Evolutionary conservation across 2,797 vertebrate genomes (phyloP), one percentile per base, ranked within the genome.

Genomic region (Bovichtus variegatus): DNA sequence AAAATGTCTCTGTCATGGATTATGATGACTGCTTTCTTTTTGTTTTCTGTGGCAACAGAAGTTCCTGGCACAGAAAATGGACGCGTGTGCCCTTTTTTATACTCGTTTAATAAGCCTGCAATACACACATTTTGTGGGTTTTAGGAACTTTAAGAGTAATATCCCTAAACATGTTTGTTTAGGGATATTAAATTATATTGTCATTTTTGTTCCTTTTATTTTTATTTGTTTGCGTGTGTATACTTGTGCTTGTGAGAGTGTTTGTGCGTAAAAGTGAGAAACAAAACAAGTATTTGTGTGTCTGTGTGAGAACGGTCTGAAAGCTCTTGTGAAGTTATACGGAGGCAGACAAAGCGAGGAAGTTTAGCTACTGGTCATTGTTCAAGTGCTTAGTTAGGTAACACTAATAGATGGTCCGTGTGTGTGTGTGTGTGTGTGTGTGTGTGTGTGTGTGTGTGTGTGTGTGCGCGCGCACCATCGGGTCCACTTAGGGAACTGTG

Each of bases 331-430:
- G 93, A 95, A 94, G 93, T 92, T 89, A 71, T 71, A 84, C 50
- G 87, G 89, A 83, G 78, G 89, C 89, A 92, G 93, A 96, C 95
- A 96, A 96, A 96, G 94, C 87, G 89, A 95, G 95, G 95, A 96
- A 96, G 94, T 94, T 93, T 81, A 92, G 88, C 93, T 90, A 88
- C 93, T 91, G 93, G 89, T 93, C 94, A 95, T 96, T 95, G 94
- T 96, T 94, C 92, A 66, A 89, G 91, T 85, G 78, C 91, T 90
- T 59, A 81, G 87, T 95, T 95, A 94, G 92, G 93, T 92, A 91
- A 94, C 89, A 85, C 82, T 89, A 91, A 91, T 92, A 92, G 86
- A 92, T 89, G 85, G 91, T 91, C 53, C 82, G 73, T 71, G 71
- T 81, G 85, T 66, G 70, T 50, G 62, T 76, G 75, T 51, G 72